phyloP scores from a whole-genome alignment of 2,113 vertebrate species.

The Lepus timidus region DNA sequence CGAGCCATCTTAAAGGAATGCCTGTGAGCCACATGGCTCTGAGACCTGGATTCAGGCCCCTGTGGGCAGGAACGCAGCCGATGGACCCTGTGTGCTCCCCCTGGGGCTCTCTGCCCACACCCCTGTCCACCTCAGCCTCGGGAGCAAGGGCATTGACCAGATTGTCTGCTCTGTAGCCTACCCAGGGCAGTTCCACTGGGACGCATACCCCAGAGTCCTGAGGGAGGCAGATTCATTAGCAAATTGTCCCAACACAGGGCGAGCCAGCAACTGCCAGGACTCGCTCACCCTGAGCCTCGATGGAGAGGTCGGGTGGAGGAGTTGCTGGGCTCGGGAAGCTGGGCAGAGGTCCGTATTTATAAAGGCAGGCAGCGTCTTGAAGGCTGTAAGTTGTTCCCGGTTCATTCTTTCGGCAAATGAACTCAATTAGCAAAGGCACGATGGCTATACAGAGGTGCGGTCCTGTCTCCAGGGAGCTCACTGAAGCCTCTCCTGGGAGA shows the following conservation, averaged over 20 bases:
- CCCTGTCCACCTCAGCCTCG: background rate
- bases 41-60: background rate
- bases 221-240: background rate
- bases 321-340: background rate
- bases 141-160: background rate
- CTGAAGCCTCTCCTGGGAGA: conserved; percentile 30
- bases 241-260: background rate
- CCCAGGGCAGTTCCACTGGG: background rate
- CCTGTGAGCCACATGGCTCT: background rate
- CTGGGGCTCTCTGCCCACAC: background rate
- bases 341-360: background rate
- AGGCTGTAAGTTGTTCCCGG: background rate
- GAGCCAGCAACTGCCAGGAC: accelerated
- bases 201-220: background rate
- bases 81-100: no score
- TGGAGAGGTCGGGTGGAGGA: background rate
- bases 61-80: accelerated
- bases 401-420: conserved; percentile 54
- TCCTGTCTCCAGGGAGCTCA: conserved; percentile 42
- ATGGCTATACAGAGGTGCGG: background rate
- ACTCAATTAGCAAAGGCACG: conserved; percentile 49
- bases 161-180: background rate
- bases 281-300: background rate
- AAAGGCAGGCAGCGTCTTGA: background rate
- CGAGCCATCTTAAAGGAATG: background rate